A percentile compares a stretch with the other conserved stretches of the same genome.
These are phyloP conservation scores for Catocala sponsa DNA, from an alignment of 2,888 invertebrate genomes.

Conservation along the genomic window DNA sequence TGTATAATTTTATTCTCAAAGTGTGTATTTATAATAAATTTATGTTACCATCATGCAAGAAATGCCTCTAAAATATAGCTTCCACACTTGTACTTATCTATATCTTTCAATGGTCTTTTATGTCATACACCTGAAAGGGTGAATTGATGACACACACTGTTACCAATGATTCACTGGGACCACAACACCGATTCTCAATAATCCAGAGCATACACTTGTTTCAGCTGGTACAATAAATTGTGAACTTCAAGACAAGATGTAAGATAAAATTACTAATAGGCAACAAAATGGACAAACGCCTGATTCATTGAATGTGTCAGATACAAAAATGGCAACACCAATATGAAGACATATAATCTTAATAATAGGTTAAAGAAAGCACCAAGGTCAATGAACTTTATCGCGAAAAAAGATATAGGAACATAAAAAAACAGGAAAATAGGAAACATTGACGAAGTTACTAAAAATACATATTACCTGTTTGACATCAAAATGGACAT, in stretches of 20 bases:
- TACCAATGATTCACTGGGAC: constrained; percentile 8
- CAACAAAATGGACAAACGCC: not conserved
- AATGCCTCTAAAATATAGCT: too few relatives aligned
- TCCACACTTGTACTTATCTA: too few relatives aligned
- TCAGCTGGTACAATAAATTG: not conserved
- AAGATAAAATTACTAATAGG: constrained; percentile 10
- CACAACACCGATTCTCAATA: constrained; percentile 4
- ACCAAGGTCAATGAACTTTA: constrained; percentile 3
- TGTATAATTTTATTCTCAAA: too few relatives aligned
- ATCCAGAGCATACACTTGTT: constrained; percentile 3
- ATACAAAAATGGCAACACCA: too few relatives aligned
- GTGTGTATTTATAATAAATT: too few relatives aligned
- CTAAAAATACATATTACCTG: not conserved
- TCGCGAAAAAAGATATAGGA: not conserved
- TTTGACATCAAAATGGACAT: too few relatives aligned
- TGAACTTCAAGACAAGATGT: not conserved
- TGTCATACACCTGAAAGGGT: not conserved
- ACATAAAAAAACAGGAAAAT: not conserved
- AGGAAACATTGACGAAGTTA: not conserved
- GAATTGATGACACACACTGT: constrained; percentile 1
- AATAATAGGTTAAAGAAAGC: constrained; percentile 3
- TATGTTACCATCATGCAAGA: too few relatives aligned
- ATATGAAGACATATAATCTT: too few relatives aligned
- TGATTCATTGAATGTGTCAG: constrained; percentile 10
- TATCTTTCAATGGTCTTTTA: not conserved